These are phyloP conservation scores for Aleiodes sp. DNA, from an alignment of 1,140 invertebrate species.

Conservation along the genomic window DNA sequence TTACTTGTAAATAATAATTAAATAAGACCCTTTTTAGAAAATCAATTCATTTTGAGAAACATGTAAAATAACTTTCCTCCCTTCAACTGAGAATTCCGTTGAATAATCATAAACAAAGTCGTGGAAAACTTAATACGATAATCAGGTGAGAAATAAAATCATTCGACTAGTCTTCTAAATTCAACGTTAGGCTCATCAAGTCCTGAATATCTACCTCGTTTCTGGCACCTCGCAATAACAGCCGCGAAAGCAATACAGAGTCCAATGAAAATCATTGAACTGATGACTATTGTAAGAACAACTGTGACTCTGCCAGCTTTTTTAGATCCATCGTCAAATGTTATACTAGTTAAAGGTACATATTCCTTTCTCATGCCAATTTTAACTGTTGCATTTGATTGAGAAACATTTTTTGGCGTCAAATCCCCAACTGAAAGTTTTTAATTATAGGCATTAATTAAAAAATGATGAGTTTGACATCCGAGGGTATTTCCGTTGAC, in stretches of 20 bases:
- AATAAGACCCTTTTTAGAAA: too few relatives aligned
- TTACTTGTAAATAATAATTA: too few relatives aligned
- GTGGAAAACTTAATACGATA: too few relatives aligned
- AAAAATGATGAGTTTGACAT: too few relatives aligned
- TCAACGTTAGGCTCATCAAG: slow-evolving; percentile 52
- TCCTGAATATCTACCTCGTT: slow-evolving; percentile 58
- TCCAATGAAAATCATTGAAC: slow-evolving; percentile 51
- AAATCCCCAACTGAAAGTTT: too few relatives aligned
- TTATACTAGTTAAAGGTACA: slow-evolving; percentile 42
- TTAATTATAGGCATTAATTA: too few relatives aligned
- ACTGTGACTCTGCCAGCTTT: slow-evolving; percentile 39
- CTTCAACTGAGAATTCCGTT: too few relatives aligned
- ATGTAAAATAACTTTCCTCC: too few relatives aligned
- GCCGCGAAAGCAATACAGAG: slow-evolving; percentile 54
- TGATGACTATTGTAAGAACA: slow-evolving; percentile 48
- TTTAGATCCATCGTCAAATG: slow-evolving; percentile 25
- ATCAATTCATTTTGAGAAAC: too few relatives aligned
- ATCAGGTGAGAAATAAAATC: slow-evolving; percentile 25
- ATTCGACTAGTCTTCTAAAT: slow-evolving; percentile 59
- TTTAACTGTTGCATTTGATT: neutral
- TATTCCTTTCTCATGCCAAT: slow-evolving; percentile 24
- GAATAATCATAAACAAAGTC: too few relatives aligned
- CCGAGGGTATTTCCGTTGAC: too few relatives aligned
- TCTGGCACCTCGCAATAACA: slow-evolving; percentile 57
- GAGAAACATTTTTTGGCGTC: too few relatives aligned